phyloP scores from a whole-genome alignment of 2,888 invertebrate genomes.

The Volucella bombylans region DNA sequence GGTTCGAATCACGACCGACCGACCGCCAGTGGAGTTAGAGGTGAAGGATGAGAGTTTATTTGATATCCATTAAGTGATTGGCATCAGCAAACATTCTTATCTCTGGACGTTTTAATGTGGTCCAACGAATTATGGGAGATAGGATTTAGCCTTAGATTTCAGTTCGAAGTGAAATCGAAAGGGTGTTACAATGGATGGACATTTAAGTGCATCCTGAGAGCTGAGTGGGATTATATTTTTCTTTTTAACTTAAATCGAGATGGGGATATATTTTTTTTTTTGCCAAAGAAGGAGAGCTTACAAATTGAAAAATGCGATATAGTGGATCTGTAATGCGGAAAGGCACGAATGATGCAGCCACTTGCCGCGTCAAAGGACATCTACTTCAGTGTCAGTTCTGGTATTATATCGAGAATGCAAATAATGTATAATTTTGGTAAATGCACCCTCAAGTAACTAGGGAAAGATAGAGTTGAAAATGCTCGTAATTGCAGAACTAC shows the following conservation, averaged over 20 bases:
- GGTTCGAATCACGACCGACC: not conserved
- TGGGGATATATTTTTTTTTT: conserved; percentile 3
- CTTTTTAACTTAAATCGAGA: conserved; percentile 15
- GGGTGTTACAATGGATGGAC: conserved; percentile 44
- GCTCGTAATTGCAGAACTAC: no score
- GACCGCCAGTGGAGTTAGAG: not conserved
- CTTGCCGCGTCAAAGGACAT: no score
- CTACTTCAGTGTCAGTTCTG: no score
- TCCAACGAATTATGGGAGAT: conserved; percentile 64
- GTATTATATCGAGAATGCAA: no score
- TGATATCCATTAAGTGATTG: conserved; percentile 74
- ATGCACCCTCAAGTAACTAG: no score
- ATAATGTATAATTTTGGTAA: no score
- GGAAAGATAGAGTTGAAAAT: no score
- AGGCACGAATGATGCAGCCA: no score
- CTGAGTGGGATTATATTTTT: not conserved
- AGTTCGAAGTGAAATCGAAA: conserved; percentile 50
- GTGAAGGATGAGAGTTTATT: conserved; percentile 37
- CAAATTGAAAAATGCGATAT: no score
- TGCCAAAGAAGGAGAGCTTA: not conserved
- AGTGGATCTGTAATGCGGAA: no score
- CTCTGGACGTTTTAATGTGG: conserved; percentile 70
- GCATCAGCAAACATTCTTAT: conserved; percentile 71
- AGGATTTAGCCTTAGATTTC: conserved; percentile 51
- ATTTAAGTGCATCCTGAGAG: conserved; percentile 50